Evolutionary conservation across 2,888 invertebrate species (phyloP), one percentile per base, ranked within the genome.

Genomic region (Drosophila neutralis): DNA sequence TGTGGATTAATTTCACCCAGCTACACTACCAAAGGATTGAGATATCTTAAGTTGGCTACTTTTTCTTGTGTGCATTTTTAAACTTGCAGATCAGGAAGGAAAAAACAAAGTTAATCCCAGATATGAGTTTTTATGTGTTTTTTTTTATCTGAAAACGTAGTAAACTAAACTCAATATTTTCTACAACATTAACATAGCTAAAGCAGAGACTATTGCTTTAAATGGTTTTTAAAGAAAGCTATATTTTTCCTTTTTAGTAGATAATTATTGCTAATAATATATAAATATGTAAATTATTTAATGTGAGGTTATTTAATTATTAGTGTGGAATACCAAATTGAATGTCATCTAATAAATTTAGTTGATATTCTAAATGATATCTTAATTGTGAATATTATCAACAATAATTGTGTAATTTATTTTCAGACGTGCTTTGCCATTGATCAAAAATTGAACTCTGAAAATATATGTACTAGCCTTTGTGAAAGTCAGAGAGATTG

Each of bases 1-100:
- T 74, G 69, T 72, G 75, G 69, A 84, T 84, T 84, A 82, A 84
- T 81, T 84, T 76, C 69, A 64, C 67, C 74, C 51, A 57, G 67
- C 60, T 67, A 63, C 24, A 60, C 69, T 56, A 53, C 57, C 15
- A 42, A 40, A 24, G 67, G 76, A 87, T 75, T 82, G 80, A 70
- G 76, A 72, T 59, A 60, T 70, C 73, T 65, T 56, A 66, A 38
- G 54, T 48, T 71, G 54, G 51, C 58, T 49, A 13, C 31, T 27
- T 5, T 21, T 27, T 10, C 40, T 31, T 35, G 5, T 29, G 7
- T 40, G 49, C 38, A 51, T 51, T 53, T 69, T 27, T 24, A 10
- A 33, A 27, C n/a, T 11, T n/a, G 15, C 42, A 18, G 45, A 45
- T 67, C 42, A 38, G 6, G 27, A 15, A 29, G 36, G 18, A 42